phyloP scores from a whole-genome alignment of 1,140 invertebrate genomes.

The Drosophila elegans region DNA sequence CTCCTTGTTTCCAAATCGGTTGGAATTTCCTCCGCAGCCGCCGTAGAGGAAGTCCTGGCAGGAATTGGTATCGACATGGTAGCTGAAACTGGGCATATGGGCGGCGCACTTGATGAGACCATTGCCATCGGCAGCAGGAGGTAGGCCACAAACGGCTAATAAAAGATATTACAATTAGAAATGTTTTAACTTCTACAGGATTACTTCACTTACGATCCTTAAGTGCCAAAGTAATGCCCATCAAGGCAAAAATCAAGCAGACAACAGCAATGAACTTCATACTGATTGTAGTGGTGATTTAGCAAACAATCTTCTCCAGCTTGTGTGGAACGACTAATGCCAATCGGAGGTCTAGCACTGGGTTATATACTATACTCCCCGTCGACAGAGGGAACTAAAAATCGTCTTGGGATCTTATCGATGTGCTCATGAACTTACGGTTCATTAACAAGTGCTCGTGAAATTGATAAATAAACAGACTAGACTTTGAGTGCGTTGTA shows the following conservation, averaged over 20 bases:
- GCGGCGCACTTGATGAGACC: constrained; percentile 59
- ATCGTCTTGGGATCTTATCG: constrained; percentile 21
- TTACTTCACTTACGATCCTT: constrained; percentile 54
- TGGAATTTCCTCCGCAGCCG: constrained; percentile 95
- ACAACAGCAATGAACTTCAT: constrained; percentile 61
- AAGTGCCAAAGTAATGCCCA: constrained; percentile 44
- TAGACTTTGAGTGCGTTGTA: constrained; percentile 6
- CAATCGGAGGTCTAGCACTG: constrained; percentile 1
- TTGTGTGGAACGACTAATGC: constrained; percentile 42
- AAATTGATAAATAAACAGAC: constrained; percentile 41
- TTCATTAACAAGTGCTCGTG: constrained; percentile 65
- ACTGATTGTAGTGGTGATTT: constrained; percentile 1
- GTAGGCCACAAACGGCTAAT: constrained; percentile 41
- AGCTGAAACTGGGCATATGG: constrained; percentile 90
- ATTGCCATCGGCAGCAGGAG: constrained; percentile 49
- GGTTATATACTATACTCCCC: constrained; percentile 42
- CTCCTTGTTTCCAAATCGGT: constrained; percentile 88
- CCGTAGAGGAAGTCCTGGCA: constrained; percentile 91
- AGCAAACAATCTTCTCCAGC: constrained; percentile 2
- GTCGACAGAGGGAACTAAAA: constrained; percentile 11
- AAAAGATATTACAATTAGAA: neutral
- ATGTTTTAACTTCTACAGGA: neutral
- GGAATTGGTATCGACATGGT: constrained; percentile 88
- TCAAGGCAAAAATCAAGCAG: constrained; percentile 50
- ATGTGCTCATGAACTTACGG: constrained; percentile 34